Evolutionary conservation across 2,888 invertebrate genomes (phyloP).

Genomic region (Noctua janthe): DNA sequence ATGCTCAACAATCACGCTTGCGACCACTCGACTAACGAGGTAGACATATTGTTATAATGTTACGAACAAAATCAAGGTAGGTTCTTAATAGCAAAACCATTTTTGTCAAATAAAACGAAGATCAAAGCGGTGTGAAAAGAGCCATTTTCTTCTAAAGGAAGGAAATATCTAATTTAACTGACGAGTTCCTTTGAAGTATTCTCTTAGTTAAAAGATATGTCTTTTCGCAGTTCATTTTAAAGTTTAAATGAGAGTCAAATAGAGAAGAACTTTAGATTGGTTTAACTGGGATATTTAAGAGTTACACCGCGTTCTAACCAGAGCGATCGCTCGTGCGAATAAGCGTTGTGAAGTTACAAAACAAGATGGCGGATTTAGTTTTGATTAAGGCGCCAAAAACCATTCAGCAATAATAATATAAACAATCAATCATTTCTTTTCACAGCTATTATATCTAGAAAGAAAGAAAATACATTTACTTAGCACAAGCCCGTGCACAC

Average conservation of each 20-base stretch:
- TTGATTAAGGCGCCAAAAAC: background rate
- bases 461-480: background rate
- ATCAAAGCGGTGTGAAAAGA: constrained; percentile 43
- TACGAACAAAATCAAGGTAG: background rate
- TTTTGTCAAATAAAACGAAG: constrained; percentile 18
- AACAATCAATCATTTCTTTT: background rate
- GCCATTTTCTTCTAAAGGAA: constrained; percentile 10
- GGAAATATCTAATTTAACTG: constrained; percentile 34
- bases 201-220: constrained; percentile 33
- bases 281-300: background rate
- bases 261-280: constrained; percentile 2
- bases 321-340: too few species aligned
- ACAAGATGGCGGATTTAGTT: background rate
- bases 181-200: constrained; percentile 47
- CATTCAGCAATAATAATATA: background rate
- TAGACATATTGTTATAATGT: background rate
- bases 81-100: background rate
- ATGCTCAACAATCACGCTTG: too few species aligned
- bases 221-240: constrained; percentile 45
- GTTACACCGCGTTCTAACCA: background rate
- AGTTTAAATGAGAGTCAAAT: constrained; percentile 38
- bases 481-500: background rate
- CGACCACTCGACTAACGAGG: too few species aligned
- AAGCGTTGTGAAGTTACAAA: background rate
- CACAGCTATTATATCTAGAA: background rate